Evolutionary conservation across 2,888 invertebrate species (phyloP), one percentile per base, ranked within the genome.

Genomic region (Phania funesta): DNA sequence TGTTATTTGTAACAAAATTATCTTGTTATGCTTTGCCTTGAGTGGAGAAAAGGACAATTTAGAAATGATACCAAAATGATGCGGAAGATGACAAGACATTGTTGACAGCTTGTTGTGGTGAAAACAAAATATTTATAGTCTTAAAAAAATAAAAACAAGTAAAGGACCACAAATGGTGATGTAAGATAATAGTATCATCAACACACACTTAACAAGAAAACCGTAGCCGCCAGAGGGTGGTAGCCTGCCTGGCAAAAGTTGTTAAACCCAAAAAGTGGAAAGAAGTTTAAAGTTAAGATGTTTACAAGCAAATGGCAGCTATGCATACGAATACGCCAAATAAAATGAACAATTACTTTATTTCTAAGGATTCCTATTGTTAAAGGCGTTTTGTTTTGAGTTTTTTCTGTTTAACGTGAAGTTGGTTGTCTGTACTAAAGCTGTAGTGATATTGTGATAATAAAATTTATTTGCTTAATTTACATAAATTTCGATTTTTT

Each of bases 121-220:
- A 71, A 71, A 75, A 56, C 68, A 82, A 80, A 80, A 79, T 75
- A 56, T 50, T 50, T 81, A 75, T 68, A 64, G 70, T 74, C 68
- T 71, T 41, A 60, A 56, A 81, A 35, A 67, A 74, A 64, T 46
- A 74, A 60, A 62, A 64, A 41, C 58, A 50, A 50, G 68, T 52
- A 38, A 85, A 85, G 85, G 85, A 85, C 85, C 85, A 84, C 84
- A 87, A 88, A 86, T 87, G 85, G 84, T 83, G 84, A 87, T 83
- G 86, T 86, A 85, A 89, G 89, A 89, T 89, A 89, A 89, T 89
- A 85, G 89, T 86, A 89, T 89, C 89, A 89, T 89, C 89, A 89
- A 87, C 89, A 87, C 89, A 77, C 79, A 80, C 78, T 78, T 75
- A 71, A 60, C 48, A 62, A 44, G 16, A 70, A 73, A 64, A 76